A percentile compares a stretch with the other conserved stretches of the same genome.
Evolutionary conservation across 2,888 invertebrate genomes (phyloP).

Genomic region (Orthosia incerta): DNA sequence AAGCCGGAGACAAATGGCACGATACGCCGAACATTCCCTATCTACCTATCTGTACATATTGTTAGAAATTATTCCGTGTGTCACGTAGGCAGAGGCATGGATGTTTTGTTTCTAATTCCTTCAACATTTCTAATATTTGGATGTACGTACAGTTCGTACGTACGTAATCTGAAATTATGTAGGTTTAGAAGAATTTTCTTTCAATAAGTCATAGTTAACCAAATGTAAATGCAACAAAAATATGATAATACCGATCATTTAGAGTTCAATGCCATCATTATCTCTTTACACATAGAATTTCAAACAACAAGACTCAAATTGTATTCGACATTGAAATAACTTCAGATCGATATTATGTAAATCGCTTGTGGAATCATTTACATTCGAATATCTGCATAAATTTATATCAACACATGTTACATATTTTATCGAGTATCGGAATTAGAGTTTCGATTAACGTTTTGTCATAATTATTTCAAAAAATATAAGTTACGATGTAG

Average conservation of each 20-base stretch:
- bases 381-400: constrained; percentile 71
- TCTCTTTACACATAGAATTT: constrained; percentile 60
- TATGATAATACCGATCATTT: constrained; percentile 52
- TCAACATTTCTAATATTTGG: constrained; percentile 11
- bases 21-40: constrained; percentile 57
- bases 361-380: constrained; percentile 65
- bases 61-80: constrained; percentile 42
- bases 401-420: constrained; percentile 64
- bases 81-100: constrained; percentile 32
- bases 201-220: constrained; percentile 40
- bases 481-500: constrained; percentile 61
- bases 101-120: constrained; percentile 33
- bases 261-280: constrained; percentile 64
- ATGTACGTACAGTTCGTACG: background rate
- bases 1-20: constrained; percentile 56
- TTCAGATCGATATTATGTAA: constrained; percentile 71
- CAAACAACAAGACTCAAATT: constrained; percentile 63
- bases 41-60: constrained; percentile 51
- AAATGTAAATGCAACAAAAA: constrained; percentile 36
- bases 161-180: too few species aligned
- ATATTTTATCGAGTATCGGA: constrained; percentile 59
- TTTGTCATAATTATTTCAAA: constrained; percentile 66
- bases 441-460: constrained; percentile 60
- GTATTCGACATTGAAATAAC: constrained; percentile 69
- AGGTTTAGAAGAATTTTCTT: constrained; percentile 1